Evolutionary conservation across 1,140 invertebrate genomes (phyloP).

Genomic region (Dendrolimus kikuchii): DNA sequence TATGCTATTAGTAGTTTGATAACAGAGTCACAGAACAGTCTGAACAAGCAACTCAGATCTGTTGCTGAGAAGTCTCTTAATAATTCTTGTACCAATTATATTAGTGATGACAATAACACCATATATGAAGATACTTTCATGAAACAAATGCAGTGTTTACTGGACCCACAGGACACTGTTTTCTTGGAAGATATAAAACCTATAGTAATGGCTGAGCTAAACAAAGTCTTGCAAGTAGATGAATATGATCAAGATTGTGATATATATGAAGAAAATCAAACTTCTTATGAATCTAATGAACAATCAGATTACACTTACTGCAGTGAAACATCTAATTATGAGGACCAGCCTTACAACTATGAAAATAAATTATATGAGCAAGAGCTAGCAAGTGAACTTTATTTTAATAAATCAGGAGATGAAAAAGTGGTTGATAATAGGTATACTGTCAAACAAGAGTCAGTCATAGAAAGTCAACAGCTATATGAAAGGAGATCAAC

Average conservation of each 20-base stretch:
- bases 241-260: slow-evolving; percentile 30
- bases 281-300: slow-evolving; percentile 16
- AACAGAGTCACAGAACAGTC: slow-evolving; percentile 62
- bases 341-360: slow-evolving; percentile 19
- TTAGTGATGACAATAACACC: slow-evolving; percentile 57
- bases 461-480: slow-evolving; percentile 23
- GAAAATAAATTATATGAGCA: slow-evolving; percentile 12
- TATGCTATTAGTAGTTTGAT: slow-evolving; percentile 63
- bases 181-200: slow-evolving; percentile 62
- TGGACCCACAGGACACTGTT: slow-evolving; percentile 62
- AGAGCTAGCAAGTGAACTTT: slow-evolving; percentile 10
- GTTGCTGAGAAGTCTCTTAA: slow-evolving; percentile 58
- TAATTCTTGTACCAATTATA: slow-evolving; percentile 46
- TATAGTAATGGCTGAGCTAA: slow-evolving; percentile 58
- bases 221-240: slow-evolving; percentile 50
- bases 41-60: slow-evolving; percentile 53
- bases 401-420: slow-evolving; percentile 10
- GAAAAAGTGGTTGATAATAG: slow-evolving; percentile 4
- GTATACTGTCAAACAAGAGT: slow-evolving; percentile 1
- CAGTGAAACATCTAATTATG: slow-evolving; percentile 22
- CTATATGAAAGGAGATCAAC: slow-evolving; percentile 27
- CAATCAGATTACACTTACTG: slow-evolving; percentile 16
- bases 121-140: slow-evolving; percentile 67
- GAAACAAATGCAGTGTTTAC: slow-evolving; percentile 64
- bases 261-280: slow-evolving; percentile 21